Percentiles rank a stretch among this genome's conserved stretches.
Evolutionary conservation across 2,797 vertebrate genomes (phyloP).

Genomic region (Myotis pilosus): DNA sequence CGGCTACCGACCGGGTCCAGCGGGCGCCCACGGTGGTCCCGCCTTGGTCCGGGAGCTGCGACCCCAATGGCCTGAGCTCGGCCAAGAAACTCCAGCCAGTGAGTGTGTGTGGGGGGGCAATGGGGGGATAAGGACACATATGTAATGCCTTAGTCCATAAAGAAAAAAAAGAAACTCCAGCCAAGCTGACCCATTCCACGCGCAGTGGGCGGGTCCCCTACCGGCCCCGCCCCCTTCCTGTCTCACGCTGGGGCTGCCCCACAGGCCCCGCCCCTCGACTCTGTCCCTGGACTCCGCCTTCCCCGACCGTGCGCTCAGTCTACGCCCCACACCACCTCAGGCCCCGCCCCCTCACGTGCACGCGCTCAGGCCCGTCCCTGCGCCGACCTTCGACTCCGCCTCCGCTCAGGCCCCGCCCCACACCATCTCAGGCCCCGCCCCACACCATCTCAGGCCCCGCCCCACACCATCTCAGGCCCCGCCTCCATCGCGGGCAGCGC

Average conservation of each 20-base stretch:
- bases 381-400: background rate
- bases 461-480: background rate
- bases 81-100: no score
- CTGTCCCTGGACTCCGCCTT: background rate
- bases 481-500: no score
- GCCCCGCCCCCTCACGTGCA: rapidly evolving
- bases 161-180: no score
- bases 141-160: no score
- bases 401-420: background rate
- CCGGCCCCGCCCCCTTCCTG: rapidly evolving
- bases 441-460: background rate
- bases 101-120: no score
- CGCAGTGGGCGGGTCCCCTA: background rate
- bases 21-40: no score
- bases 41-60: background rate
- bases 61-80: no score
- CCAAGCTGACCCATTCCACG: no score
- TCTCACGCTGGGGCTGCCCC: background rate
- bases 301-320: background rate
- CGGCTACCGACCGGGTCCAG: background rate
- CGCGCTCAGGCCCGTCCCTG: background rate
- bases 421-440: background rate
- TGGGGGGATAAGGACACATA: no score
- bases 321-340: background rate
- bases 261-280: background rate